Base-by-base conservation (phyloP, 2,797 vertebrate species). In the Cynodonichthys magdalenae region DNA sequence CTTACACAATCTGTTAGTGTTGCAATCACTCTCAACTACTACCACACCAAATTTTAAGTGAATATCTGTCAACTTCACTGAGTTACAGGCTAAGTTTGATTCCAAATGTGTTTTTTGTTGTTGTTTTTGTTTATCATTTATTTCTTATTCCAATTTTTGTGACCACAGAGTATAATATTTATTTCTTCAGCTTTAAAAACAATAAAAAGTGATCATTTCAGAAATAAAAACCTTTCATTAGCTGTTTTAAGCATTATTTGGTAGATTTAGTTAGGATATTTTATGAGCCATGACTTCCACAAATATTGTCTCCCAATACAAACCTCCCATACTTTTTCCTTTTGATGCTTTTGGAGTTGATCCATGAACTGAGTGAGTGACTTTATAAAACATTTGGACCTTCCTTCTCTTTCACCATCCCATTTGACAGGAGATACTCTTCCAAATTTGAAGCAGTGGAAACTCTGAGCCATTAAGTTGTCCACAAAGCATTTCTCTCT, bases 371-470 rank as follows among this genome's bases (percentile, higher is more conserved):
- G 57, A 61, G 54, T 46, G 63, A 53, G 15, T 12, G 34, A 44
- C 56, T 79, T 80, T 39, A 63, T 73, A 63, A 48, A 51, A 54
- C 48, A 2, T 58, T 67, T 53, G 52, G 64, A 69, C 24, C 53
- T 51, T 59, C 63, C 72, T 51, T 77, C 66, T 49, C 59, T 46
- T 54, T 74, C 63, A 48, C 53, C 27, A 0, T 62, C 27, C 49
- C 44, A 14, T 69, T 58, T 51, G 15, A 74, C 48, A 58, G 56
- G 50, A 56, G 41, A 51, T 54, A 63, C 59, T 53, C 12, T n/a
- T 69, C 45, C 59, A 66, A 45, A 69, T 59, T 53, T 27, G 3
- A 71, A 63, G 44, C 34, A 74, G 62, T 82, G 74, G 78, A 88
- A 85, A 85, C 77, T 70, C 29, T 0, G 3, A 69, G 46, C 20